phyloP scores from a whole-genome alignment of 1,140 invertebrate genomes.

The Calliphora vicina region DNA sequence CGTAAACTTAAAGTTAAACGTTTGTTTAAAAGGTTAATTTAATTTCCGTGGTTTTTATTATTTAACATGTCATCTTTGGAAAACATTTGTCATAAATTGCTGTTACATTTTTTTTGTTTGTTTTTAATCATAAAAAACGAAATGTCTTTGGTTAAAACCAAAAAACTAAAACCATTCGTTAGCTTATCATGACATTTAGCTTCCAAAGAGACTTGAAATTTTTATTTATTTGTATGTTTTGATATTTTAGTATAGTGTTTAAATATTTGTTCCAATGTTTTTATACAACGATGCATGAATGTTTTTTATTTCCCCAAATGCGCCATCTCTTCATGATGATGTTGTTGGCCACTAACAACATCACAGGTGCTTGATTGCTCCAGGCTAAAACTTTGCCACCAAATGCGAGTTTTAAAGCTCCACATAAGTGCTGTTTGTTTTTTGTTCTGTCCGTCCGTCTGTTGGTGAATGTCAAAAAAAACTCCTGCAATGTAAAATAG shows the following conservation, averaged over 20 bases:
- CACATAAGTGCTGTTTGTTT: neutral
- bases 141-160: neutral
- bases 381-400: neutral
- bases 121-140: neutral
- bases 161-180: neutral
- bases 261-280: neutral
- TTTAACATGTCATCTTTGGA: neutral
- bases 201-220: neutral
- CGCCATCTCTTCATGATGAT: neutral
- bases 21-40: neutral
- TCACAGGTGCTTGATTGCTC: neutral
- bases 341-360: neutral
- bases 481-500: neutral
- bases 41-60: neutral
- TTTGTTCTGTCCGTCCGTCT: too few relatives aligned
- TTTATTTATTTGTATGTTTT: neutral
- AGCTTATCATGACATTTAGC: neutral
- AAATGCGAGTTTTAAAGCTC: neutral
- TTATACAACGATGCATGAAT: neutral
- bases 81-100: conserved; percentile 1
- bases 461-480: neutral
- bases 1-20: neutral
- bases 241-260: neutral
- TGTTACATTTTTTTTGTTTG: neutral
- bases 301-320: neutral